Base-by-base conservation (phyloP, 2,797 vertebrate species). In the Lacerta bilineata region DNA sequence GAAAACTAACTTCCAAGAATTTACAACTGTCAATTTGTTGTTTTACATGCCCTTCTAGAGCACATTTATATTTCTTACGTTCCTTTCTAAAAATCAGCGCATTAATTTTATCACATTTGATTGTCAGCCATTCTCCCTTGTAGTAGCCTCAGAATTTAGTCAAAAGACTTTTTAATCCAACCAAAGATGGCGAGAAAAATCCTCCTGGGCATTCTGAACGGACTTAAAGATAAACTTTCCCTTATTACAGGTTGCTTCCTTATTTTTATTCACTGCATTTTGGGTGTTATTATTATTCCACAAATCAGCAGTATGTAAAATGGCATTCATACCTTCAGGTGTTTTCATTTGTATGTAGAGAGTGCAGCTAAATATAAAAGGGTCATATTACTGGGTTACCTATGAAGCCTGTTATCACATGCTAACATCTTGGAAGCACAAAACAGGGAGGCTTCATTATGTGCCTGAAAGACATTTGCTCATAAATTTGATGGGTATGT, bases 231-330 rank as follows among this genome's bases (percentile, higher is more conserved):
- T 15, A 64, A 64, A 64, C 20, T 15, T 29, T 78, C 43, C 68
- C 18, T 85, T 39, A 2, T 81, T 2, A 75, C 4, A 90, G 71
- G 80, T 87, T 15, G 27, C 36, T 84, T 33, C 9, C 11, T 72
- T 59, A 33, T 0, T 68, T 90, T 83, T 88, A 74, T 88, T 92
- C 91, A 83, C 55, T 41, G 18, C 36, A 78, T 29, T 43, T 71
- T 66, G 64, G 10, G 25, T 88, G 83, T 20, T 29, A 83, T 88
- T 78, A 66, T 74, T 77, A 64, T n/a, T 84, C 15, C 72, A 50
- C 69, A 93, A 87, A 3, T 25, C 33, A 91, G 3, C 1, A 0
- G 29, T 15, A 81, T 74, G 23, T 36, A 80, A 39, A 39, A 88
- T 4, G 7, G 46, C 13, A 81, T 89, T 85, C 87, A 55, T 23